These are phyloP conservation scores for Aphyosemion australe DNA, from an alignment of 2,113 vertebrate genomes.

Conservation along the genomic window DNA sequence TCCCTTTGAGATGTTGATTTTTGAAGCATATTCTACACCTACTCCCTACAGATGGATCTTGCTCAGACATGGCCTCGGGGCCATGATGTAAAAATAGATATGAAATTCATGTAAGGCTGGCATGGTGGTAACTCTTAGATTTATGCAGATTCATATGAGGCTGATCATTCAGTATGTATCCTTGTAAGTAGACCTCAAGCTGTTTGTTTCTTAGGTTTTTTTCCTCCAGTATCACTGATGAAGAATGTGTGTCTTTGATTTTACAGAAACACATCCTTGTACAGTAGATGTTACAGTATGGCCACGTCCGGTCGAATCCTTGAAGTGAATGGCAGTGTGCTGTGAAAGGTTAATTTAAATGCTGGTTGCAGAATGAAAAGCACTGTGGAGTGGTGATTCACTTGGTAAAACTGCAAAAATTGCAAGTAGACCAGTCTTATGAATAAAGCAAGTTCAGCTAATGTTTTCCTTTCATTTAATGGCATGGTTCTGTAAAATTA, in stretches of 20 bases:
- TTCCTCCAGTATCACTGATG: background rate
- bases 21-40: conserved; percentile 31
- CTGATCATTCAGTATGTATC: conserved; percentile 45
- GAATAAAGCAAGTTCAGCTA: background rate
- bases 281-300: conserved; percentile 19
- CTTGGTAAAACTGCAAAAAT: too few species aligned
- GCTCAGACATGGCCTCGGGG: conserved; percentile 56
- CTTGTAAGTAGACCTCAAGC: conserved; percentile 50
- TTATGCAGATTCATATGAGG: conserved; percentile 47
- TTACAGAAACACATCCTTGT: conserved; percentile 1
- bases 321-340: conserved; percentile 19
- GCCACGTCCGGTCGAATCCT: conserved; percentile 7
- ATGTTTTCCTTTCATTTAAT: background rate
- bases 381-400: background rate
- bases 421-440: background rate
- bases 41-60: conserved; percentile 47
- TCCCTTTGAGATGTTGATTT: conserved; percentile 60
- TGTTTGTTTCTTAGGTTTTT: conserved; percentile 52
- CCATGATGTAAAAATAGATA: conserved; percentile 55
- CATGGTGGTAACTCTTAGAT: conserved; percentile 37
- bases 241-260: conserved; percentile 1
- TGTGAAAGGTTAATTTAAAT: conserved; percentile 17
- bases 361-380: background rate
- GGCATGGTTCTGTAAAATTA: too few species aligned
- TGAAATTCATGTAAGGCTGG: conserved; percentile 56